These are phyloP conservation scores for Chelonia mydas DNA, from an alignment of 2,797 vertebrate genomes.

Conservation along the genomic window DNA sequence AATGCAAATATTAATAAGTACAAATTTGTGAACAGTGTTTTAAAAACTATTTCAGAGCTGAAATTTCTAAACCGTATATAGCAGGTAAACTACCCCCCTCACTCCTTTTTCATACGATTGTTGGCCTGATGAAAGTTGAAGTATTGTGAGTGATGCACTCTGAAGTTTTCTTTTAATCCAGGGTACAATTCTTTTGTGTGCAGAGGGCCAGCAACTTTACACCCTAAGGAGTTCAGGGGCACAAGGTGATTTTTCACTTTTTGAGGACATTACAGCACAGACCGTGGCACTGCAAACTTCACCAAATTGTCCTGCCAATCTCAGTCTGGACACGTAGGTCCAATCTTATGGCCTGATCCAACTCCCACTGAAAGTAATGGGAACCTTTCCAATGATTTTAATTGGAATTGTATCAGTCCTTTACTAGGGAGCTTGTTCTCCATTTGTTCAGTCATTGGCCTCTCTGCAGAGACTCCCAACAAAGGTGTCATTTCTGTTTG, in stretches of 20 bases:
- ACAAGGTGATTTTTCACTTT: neutral
- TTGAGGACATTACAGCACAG: neutral
- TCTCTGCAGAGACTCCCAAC: neutral
- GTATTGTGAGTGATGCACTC: constrained; percentile 8
- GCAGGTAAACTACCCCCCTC: neutral
- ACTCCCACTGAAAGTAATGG: no score
- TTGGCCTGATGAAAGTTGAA: constrained; percentile 19
- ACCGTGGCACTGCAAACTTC: neutral
- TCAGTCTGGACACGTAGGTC: neutral
- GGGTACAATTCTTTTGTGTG: constrained; percentile 20
- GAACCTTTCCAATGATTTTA: neutral
- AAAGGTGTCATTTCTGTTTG: neutral
- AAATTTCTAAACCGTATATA: neutral
- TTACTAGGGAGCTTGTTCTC: neutral
- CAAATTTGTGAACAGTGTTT: neutral
- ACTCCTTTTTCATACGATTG: neutral
- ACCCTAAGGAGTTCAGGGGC: neutral
- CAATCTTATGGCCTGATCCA: neutral
- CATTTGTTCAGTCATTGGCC: neutral
- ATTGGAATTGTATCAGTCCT: neutral
- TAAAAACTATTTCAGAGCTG: constrained; percentile 28
- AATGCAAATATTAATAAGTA: constrained; percentile 44
- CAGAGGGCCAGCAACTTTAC: neutral
- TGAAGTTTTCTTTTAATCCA: neutral
- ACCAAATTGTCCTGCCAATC: neutral